Evolutionary conservation across 2,797 vertebrate genomes (phyloP).

Genomic region (Crenuchus spilurus): DNA sequence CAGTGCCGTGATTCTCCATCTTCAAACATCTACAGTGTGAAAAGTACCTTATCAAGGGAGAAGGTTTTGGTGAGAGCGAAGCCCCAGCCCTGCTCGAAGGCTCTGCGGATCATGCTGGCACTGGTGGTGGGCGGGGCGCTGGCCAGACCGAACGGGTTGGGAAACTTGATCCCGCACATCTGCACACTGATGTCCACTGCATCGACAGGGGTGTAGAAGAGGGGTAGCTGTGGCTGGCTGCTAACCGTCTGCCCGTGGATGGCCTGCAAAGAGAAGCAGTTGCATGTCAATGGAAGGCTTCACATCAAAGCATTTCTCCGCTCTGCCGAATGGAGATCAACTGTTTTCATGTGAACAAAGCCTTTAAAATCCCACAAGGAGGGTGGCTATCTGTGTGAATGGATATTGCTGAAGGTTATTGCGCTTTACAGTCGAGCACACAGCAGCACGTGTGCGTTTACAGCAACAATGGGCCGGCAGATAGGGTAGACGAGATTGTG

Average conservation of each 20-base stretch:
- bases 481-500: conserved; percentile 22
- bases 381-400: conserved; percentile 17
- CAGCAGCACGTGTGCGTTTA: conserved; percentile 14
- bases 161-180: conserved; percentile 78
- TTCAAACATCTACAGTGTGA: no score
- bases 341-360: conserved; percentile 40
- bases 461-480: conserved; percentile 33
- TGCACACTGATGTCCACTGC: conserved; percentile 82
- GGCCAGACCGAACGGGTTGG: conserved; percentile 91
- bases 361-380: conserved; percentile 33
- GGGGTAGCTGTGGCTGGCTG: conserved; percentile 71
- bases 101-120: conserved; percentile 90
- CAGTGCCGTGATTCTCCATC: no score
- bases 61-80: conserved; percentile 95
- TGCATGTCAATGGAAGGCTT: conserved; percentile 53
- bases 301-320: conserved; percentile 24
- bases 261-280: conserved; percentile 61
- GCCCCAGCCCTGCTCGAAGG: conserved; percentile 91
- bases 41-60: conserved; percentile 88
- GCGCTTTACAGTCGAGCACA: conserved; percentile 18
- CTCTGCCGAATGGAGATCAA: neutral
- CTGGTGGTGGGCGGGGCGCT: conserved; percentile 91
- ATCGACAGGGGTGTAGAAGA: conserved; percentile 79
- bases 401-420: conserved; percentile 43
- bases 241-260: conserved; percentile 66